These are phyloP conservation scores for Cynopterus sphinx DNA, from an alignment of 2,797 vertebrate species.

Conservation along the genomic window DNA sequence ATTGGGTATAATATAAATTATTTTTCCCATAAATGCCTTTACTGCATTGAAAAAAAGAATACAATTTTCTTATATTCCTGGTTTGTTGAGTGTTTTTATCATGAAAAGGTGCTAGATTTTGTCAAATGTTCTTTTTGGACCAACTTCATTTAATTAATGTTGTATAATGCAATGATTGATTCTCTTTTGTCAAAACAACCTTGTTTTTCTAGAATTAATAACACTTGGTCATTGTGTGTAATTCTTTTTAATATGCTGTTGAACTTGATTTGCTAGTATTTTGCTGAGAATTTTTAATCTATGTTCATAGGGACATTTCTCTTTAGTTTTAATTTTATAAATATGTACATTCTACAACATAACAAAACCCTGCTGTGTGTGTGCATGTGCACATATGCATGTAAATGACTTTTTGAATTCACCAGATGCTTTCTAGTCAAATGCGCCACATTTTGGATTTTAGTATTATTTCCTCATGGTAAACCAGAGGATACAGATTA, in stretches of 20 bases:
- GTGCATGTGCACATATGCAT: background rate
- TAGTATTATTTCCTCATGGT: background rate
- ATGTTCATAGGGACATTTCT: background rate
- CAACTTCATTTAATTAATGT: background rate
- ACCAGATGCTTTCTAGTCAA: background rate
- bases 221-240: background rate
- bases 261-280: background rate
- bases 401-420: background rate
- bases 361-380: background rate
- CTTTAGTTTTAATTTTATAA: background rate
- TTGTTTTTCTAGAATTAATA: background rate
- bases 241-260: background rate
- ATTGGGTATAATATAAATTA: background rate
- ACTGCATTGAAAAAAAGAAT: background rate
- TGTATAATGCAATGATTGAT: background rate
- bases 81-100: background rate
- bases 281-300: background rate
- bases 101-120: background rate
- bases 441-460: background rate
- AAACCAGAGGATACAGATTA: background rate
- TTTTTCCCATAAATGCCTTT: background rate
- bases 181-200: background rate
- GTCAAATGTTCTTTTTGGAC: background rate
- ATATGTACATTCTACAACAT: background rate
- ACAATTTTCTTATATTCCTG: background rate